These are phyloP conservation scores for Ianthella basta DNA, from an alignment of 37 sponge, comb jelly and placozoan genomes.

Conservation along the genomic window DNA sequence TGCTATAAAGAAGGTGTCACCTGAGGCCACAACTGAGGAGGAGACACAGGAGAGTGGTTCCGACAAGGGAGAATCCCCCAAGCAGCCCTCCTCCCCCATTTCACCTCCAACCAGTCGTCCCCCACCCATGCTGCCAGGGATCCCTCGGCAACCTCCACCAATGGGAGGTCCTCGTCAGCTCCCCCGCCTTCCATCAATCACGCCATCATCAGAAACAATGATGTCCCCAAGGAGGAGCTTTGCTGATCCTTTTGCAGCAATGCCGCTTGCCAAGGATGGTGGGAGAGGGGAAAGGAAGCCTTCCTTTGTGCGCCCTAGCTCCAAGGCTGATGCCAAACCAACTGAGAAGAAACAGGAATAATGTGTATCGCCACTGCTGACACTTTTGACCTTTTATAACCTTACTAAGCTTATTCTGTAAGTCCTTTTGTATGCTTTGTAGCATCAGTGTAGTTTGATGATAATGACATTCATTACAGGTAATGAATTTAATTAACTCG, in stretches of 20 bases:
- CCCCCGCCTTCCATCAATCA: background rate
- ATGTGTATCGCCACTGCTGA: background rate
- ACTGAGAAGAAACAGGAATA: background rate
- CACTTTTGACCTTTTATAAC: background rate
- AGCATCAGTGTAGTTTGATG: no score
- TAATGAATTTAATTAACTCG: no score
- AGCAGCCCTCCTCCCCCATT: constrained; percentile 1
- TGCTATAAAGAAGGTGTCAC: constrained; percentile 41
- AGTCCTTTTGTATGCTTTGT: no score
- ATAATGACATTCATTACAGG: no score
- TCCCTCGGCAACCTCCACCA: constrained; percentile 19
- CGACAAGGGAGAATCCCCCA: constrained; percentile 27
- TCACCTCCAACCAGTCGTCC: background rate
- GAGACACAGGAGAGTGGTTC: constrained; percentile 21
- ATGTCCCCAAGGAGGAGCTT: constrained; percentile 39
- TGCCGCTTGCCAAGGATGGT: background rate
- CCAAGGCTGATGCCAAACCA: constrained; percentile 28
- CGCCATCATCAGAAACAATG: constrained; percentile 9
- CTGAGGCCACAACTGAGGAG: constrained; percentile 52
- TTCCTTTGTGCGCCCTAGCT: background rate
- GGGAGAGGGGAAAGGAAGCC: background rate
- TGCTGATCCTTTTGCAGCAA: constrained; percentile 43
- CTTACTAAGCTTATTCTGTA: no score
- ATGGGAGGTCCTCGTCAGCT: background rate
- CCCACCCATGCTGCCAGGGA: background rate